A percentile compares a stretch with the other conserved stretches of the same genome.
Conservation (phyloP, 2,797 vertebrate species). For the Oreortyx pictus region DNA sequence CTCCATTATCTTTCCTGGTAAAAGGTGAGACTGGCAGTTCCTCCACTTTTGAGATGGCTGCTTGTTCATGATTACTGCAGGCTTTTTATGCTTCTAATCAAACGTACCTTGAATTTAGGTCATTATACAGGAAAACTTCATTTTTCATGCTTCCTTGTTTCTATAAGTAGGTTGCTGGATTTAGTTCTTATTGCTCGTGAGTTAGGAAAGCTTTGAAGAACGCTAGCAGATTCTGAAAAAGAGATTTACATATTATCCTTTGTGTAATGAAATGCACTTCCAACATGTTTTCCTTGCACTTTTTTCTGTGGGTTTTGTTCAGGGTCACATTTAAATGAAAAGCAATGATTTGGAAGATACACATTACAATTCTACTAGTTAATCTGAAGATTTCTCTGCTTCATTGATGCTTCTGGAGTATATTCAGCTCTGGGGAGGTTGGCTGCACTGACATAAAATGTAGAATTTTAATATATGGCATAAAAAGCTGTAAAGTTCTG, state of each 20-base stretch:
- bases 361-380: background rate
- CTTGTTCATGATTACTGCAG: background rate
- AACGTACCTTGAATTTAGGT: background rate
- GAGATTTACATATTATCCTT: background rate
- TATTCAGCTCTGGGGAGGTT: background rate
- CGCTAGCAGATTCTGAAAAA: background rate
- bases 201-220: background rate
- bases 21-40: background rate
- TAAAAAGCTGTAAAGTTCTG: background rate
- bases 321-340: background rate
- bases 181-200: background rate
- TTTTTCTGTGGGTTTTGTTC: background rate
- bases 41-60: background rate
- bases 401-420: accelerated
- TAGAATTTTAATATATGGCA: accelerated
- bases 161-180: background rate
- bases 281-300: background rate
- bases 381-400: background rate
- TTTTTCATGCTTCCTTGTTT: background rate
- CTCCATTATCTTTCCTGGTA: no score
- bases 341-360: background rate
- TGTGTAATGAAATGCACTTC: background rate
- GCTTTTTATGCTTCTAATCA: background rate
- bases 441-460: background rate
- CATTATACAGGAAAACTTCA: background rate